Base-by-base conservation (phyloP, 2,888 invertebrate genomes). In the Tridacna crocea region DNA sequence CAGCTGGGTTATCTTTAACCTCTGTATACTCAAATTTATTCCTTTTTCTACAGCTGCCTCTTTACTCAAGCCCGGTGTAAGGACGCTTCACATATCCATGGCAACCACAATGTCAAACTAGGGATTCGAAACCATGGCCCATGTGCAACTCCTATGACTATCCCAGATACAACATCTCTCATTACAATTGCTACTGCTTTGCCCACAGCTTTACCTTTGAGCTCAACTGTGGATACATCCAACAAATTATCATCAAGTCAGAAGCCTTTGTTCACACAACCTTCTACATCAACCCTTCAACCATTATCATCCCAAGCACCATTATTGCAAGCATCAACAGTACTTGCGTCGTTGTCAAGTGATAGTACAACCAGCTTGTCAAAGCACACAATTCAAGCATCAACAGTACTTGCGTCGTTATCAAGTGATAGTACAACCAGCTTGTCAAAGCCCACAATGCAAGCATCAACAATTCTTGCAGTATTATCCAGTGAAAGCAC, bases 31-130 rank as follows among this genome's bases (percentile, higher is more conserved):
- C n/a, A n/a, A n/a, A n/a, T n/a, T n/a, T n/a, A n/a, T n/a, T n/a
- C n/a, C n/a, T 51, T 60, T 10, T 10, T 65, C 26, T 11, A 65
- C 36, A 66, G 66, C n/a, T 66, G 66, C 27, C 66, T 66, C 11
- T 66, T 66, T 19, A 66, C 66, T 36, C 66, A 66, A 66, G 66
- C 66, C 6, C 66, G 66, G 11, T 66, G 66, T 66, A 24, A 46
- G 1, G 15, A 27, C 11, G 66, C 24, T 10, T 46, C 24, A 10
- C 27, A 66, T 19, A 24, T 66, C 11, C 66, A 66, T n/a, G 66
- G 66, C 8, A 66, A 66, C 66, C 36, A 27, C 17, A 27, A 24
- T 36, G 66, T 66, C 8, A 36, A 27, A 66, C n/a, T 66, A 19
- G 27, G 27, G 46, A 19, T 66, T 4, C 66, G 36, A 10, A 66